A percentile compares a stretch with the other conserved stretches of the same genome.
Conservation (phyloP, 1,140 invertebrate genomes). For the honey bee (Apis mellifera) region Amel_HAv3.1 CM009931.2:17799501-17800000, state of each 20-base stretch:
- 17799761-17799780: too few species aligned
- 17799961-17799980: conserved; percentile 50
- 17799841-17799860: too few species aligned
- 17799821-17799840: too few species aligned
- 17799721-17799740: neutral
- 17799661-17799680: neutral
- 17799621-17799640: neutral
- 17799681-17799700: neutral
- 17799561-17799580: conserved; percentile 21
- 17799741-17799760: too few species aligned
- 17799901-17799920: conserved; percentile 11
- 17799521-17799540: conserved; percentile 40
- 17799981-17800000: conserved; percentile 7
- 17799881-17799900: neutral
- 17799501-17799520: conserved; percentile 58
- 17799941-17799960: conserved; percentile 19
- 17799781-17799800: neutral
- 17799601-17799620: too few species aligned
- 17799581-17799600: neutral
- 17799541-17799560: conserved; percentile 27
- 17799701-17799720: neutral
- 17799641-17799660: neutral
- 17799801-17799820: neutral
- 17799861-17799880: neutral
- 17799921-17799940: conserved; percentile 56